These are phyloP conservation scores for human (Homo sapiens) DNA, from an alignment of 2,113 vertebrate genomes.

Conservation along the genomic window DNA sequence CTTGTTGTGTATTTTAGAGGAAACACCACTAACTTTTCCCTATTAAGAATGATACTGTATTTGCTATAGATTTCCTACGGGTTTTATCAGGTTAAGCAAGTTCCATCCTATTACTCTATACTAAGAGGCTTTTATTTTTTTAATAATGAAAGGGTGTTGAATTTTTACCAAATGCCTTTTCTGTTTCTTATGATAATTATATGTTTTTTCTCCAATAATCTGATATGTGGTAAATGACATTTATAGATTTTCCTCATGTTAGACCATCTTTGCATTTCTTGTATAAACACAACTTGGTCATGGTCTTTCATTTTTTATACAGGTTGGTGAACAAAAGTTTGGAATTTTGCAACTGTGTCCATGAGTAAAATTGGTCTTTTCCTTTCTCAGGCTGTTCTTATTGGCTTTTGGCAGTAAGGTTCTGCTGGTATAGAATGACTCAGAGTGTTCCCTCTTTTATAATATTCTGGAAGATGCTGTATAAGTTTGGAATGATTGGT, in stretches of 20 bases:
- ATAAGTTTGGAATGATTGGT: conserved; percentile 24
- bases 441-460: conserved; percentile 14
- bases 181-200: conserved; percentile 21
- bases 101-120: not conserved
- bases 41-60: conserved; percentile 15
- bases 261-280: conserved; percentile 39
- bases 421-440: conserved; percentile 24
- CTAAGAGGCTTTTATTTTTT: conserved; percentile 46
- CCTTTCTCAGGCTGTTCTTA: not conserved
- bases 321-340: conserved; percentile 41
- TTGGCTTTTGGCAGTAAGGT: conserved; percentile 27
- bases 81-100: conserved; percentile 42
- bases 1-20: conserved; percentile 9
- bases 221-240: conserved; percentile 30
- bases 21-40: conserved; percentile 22
- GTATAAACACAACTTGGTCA: conserved; percentile 4
- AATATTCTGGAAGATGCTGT: conserved; percentile 26
- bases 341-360: conserved; percentile 20
- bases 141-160: conserved; percentile 10
- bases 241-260: conserved; percentile 26
- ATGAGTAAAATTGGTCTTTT: conserved; percentile 47
- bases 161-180: conserved; percentile 41
- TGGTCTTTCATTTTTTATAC: conserved; percentile 38
- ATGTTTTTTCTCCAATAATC: not conserved
- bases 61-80: not conserved